A percentile compares a stretch with the other conserved stretches of the same genome.
Evolutionary conservation across 2,888 invertebrate genomes (phyloP).

Genomic region (Ophion ventricosus): DNA sequence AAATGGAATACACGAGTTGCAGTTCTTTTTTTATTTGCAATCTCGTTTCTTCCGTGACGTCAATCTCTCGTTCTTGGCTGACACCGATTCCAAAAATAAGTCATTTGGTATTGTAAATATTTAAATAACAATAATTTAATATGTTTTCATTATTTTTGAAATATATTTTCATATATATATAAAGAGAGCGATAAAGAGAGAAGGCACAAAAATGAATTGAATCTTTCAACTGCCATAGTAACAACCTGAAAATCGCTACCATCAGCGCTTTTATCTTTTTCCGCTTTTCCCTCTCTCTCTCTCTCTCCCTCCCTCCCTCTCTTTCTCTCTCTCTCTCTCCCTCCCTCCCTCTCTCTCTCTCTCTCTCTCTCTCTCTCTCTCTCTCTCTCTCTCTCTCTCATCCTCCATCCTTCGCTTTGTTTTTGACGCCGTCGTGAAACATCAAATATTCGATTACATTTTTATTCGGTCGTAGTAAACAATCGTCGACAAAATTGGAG

Average conservation of each 20-base stretch:
- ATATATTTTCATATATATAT: too few species aligned
- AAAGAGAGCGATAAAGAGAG: neutral
- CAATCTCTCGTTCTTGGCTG: too few species aligned
- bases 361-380: constrained; percentile 18
- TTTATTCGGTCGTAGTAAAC: constrained; percentile 44
- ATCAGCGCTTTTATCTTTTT: constrained; percentile 18
- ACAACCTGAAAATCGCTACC: constrained; percentile 31
- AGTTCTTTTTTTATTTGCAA: too few species aligned
- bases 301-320: neutral
- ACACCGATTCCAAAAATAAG: too few species aligned
- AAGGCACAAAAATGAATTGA: constrained; percentile 39
- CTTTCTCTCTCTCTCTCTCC: constrained; percentile 19
- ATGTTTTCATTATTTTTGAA: too few species aligned
- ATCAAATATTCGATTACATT: constrained; percentile 61
- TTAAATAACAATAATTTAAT: too few species aligned
- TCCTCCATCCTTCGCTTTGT: neutral
- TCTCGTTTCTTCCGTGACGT: too few species aligned
- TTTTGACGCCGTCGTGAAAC: constrained; percentile 25
- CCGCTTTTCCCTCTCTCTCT: neutral
- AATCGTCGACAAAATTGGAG: constrained; percentile 44
- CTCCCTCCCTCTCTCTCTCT: neutral
- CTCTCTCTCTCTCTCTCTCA: constrained; percentile 15
- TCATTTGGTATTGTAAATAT: too few species aligned
- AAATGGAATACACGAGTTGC: too few species aligned
- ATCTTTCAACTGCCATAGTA: constrained; percentile 40